Evolutionary conservation across 2,797 vertebrate species (phyloP), one percentile per base, ranked within the genome.

Genomic region (Tragopan temminckii): DNA sequence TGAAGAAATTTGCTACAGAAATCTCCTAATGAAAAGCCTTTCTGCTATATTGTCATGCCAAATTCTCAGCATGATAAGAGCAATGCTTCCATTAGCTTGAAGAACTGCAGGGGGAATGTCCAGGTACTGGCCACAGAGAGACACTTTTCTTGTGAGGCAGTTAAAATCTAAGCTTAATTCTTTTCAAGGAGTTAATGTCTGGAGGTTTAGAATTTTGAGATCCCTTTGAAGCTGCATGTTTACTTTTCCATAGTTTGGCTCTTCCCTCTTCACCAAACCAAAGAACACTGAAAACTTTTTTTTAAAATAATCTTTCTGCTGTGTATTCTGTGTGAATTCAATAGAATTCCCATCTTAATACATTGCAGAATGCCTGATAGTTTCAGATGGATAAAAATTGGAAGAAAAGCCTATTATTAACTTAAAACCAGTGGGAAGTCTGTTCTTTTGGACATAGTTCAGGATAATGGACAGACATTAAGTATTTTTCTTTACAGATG

Each of bases 151-250:
- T 83, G 68, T 66, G 67, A 78, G 43, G 50, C n/a, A 84, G 29
- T 66, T 85, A 63, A 83, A 80, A 9, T 90, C 50, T 77, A 85
- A 88, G 88, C 20, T 80, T 69, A 94, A 67, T 93, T 80, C 67
- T 85, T 43, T 83, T 89, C 59, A 76, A 71, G 29, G 25, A 38
- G 35, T 52, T 58, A 50, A 8, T 66, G 66, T 89, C 35, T n/a
- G 48, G 43, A 85, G 31, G 15, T 74, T 63, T 66, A 89, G 79
- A 86, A 85, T 46, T 69, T 2, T 69, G 16, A 89, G 90, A 66
- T 87, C 23, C 5, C 25, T 78, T 55, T 74, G 29, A 92, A 80
- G 48, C 2, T 2, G 3, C 12, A 19, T 40, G 36, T 36, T 89
- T 85, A 72, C 36, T 12, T 86, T 86, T 14, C 31, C 36, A 18